Evolutionary conservation across 2,888 invertebrate species (phyloP).

Genomic region (Thera obeliscata): DNA sequence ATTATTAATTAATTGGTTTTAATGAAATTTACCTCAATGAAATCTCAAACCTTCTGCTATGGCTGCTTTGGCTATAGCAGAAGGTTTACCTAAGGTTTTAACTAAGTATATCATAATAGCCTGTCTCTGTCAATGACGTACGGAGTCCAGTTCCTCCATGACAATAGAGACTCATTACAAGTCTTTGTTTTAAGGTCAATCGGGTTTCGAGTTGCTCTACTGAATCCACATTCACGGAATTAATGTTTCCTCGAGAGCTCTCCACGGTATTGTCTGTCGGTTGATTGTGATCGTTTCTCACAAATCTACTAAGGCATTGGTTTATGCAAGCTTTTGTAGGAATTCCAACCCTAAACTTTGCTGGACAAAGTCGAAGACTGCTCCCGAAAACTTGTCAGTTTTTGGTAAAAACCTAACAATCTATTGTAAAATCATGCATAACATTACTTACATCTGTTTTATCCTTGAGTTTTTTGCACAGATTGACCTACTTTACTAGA

Average conservation of each 20-base stretch:
- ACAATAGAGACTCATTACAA: constrained; percentile 29
- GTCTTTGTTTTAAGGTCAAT: constrained; percentile 40
- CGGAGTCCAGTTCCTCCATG: constrained; percentile 27
- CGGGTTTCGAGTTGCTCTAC: constrained; percentile 34
- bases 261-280: constrained; percentile 33
- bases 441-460: no score
- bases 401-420: no score
- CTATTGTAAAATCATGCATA: no score
- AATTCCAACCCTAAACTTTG: neutral
- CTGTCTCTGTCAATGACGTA: constrained; percentile 22
- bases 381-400: no score
- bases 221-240: constrained; percentile 41
- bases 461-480: no score
- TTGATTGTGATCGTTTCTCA: constrained; percentile 25
- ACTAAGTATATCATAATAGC: no score
- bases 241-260: constrained; percentile 36
- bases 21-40: no score
- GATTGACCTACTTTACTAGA: no score
- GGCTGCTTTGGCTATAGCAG: no score
- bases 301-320: constrained; percentile 2
- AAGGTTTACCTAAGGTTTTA: no score
- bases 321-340: neutral
- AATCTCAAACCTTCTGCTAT: no score
- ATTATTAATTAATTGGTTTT: no score
- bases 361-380: neutral